A percentile compares a stretch with the other conserved stretches of the same genome.
Evolutionary conservation across 2,113 vertebrate species (phyloP).

Genomic region (Sebastes schlegelii): DNA sequence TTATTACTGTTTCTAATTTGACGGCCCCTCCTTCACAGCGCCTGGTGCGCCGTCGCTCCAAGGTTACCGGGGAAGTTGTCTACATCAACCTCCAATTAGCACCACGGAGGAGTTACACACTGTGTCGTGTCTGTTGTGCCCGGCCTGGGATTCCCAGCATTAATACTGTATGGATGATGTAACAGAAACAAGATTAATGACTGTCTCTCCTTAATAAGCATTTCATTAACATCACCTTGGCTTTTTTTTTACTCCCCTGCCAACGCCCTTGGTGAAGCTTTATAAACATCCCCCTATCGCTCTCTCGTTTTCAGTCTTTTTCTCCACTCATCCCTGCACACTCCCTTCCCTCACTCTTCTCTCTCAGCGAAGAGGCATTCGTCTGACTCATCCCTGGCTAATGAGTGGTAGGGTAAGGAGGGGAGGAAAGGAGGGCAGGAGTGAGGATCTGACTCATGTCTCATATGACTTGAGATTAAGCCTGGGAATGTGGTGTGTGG

Average conservation of each 20-base stretch:
- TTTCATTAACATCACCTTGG: conserved; percentile 38
- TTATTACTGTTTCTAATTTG: conserved; percentile 22
- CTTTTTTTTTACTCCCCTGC: conserved; percentile 28
- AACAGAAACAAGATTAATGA: conserved; percentile 53
- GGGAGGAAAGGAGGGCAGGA: conserved; percentile 44
- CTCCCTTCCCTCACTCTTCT: conserved; percentile 28
- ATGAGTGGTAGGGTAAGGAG: conserved; percentile 57
- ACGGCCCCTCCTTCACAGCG: conserved; percentile 13
- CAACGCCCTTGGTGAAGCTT: conserved; percentile 17
- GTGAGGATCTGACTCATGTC: conserved; percentile 72
- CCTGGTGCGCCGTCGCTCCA: conserved; percentile 23
- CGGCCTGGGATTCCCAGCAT: conserved; percentile 36
- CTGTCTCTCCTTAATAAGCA: conserved; percentile 32
- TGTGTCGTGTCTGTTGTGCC: conserved; percentile 28
- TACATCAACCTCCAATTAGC: conserved; percentile 57
- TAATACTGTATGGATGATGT: conserved; percentile 47
- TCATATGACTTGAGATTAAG: conserved; percentile 62
- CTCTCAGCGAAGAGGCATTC: conserved; percentile 52
- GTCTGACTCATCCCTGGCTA: conserved; percentile 75
- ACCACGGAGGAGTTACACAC: conserved; percentile 16
- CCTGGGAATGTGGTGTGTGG: conserved; percentile 51
- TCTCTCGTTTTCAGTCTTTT: conserved; percentile 11
- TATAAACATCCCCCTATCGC: conserved; percentile 24
- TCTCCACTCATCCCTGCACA: conserved; percentile 25
- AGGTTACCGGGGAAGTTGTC: conserved; percentile 58